Evolutionary conservation across 2,797 vertebrate genomes (phyloP).

Genomic region (Aulostomus chinensis): DNA sequence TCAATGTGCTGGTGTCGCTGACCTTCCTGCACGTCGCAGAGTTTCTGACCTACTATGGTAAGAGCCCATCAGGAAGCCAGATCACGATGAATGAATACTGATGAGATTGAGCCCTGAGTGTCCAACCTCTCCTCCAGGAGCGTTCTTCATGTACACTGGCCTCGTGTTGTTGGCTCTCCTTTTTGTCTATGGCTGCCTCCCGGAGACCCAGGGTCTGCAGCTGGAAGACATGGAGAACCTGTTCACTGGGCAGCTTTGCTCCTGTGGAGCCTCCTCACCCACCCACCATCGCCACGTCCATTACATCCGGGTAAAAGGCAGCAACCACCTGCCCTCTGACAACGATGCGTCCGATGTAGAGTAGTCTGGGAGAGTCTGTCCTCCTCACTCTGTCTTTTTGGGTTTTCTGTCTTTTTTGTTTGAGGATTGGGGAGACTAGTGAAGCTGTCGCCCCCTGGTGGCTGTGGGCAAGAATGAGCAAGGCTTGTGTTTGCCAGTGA

Average conservation of each 20-base stretch:
- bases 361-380: constrained; percentile 57
- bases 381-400: constrained; percentile 3
- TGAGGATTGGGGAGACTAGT: constrained; percentile 45
- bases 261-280: constrained; percentile 77
- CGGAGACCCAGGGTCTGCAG: constrained; percentile 93
- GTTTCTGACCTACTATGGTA: constrained; percentile 95
- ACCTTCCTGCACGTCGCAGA: constrained; percentile 94
- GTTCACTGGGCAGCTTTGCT: constrained; percentile 89
- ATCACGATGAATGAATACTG: background rate
- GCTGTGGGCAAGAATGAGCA: background rate
- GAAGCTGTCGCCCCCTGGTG: constrained; percentile 11
- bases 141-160: constrained; percentile 92
- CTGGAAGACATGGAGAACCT: constrained; percentile 94
- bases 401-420: constrained; percentile 13
- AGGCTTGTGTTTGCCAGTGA: background rate
- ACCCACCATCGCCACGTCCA: constrained; percentile 75
- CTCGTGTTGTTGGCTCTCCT: constrained; percentile 87
- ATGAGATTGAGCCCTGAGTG: too few species aligned
- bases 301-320: constrained; percentile 94
- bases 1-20: constrained; percentile 93
- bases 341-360: constrained; percentile 90
- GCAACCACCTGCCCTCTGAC: constrained; percentile 88
- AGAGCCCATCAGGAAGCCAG: background rate
- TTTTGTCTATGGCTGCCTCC: constrained; percentile 91
- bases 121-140: constrained; percentile 77